A percentile compares a stretch with the other conserved stretches of the same genome.
These are phyloP conservation scores for Struthio camelus DNA, from an alignment of 2,113 vertebrate genomes.

Conservation along the genomic window DNA sequence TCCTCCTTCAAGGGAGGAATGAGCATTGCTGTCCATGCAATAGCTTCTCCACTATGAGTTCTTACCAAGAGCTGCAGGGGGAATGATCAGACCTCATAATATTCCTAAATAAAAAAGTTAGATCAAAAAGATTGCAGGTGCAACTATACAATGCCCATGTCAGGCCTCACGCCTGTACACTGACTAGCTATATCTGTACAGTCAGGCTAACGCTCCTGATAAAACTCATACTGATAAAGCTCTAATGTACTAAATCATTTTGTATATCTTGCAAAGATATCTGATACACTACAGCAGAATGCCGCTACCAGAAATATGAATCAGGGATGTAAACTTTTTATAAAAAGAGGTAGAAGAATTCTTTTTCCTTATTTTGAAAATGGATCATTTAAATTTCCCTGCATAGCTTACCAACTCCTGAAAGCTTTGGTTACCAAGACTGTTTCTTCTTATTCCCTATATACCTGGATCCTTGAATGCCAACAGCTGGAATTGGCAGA, in stretches of 20 bases:
- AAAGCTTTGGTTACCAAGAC: conserved; percentile 32
- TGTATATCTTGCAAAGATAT: background rate
- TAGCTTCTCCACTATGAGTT: background rate
- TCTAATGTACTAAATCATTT: background rate
- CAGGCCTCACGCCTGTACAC: background rate
- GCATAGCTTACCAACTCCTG: background rate
- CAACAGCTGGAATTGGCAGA: background rate
- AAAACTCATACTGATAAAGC: background rate
- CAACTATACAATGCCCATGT: rapidly evolving
- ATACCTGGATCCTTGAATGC: background rate
- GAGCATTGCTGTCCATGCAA: background rate
- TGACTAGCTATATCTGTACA: background rate
- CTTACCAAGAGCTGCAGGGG: background rate
- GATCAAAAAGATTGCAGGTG: background rate
- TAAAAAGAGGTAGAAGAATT: conserved; percentile 8
- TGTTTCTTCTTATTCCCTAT: conserved; percentile 2
- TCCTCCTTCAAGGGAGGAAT: background rate
- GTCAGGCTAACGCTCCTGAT: background rate
- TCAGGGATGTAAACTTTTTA: background rate
- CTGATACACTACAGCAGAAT: background rate
- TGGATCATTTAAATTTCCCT: background rate
- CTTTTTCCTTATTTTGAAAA: conserved; percentile 4
- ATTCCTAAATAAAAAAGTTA: background rate
- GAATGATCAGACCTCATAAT: background rate
- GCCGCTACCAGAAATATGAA: background rate